Evolutionary conservation across 2,113 vertebrate species (phyloP).

Genomic region (Prochilodus magdalenae): DNA sequence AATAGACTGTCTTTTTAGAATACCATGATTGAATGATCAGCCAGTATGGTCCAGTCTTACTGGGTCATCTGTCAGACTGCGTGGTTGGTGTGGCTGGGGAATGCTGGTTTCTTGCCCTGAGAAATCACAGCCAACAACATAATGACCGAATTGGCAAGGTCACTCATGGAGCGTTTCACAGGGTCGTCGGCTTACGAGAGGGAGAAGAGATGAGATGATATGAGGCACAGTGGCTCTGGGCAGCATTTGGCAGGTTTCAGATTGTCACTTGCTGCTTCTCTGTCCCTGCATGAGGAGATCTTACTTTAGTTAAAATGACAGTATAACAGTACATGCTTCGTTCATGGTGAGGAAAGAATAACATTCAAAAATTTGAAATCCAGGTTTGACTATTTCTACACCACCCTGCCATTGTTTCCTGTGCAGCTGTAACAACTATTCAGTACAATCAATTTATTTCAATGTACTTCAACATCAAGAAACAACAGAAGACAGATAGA

Average conservation of each 20-base stretch:
- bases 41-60: not conserved
- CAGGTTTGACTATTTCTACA: not conserved
- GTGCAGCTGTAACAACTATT: too few species aligned
- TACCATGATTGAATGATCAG: constrained; percentile 18
- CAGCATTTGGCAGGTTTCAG: constrained; percentile 7
- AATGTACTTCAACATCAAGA: too few species aligned
- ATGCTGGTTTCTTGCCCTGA: constrained; percentile 23
- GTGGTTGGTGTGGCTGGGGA: not conserved
- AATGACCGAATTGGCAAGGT: constrained; percentile 14
- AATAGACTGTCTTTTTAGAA: not conserved
- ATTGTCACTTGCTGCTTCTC: constrained; percentile 20
- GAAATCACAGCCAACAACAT: constrained; percentile 15
- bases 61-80: constrained; percentile 15
- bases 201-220: constrained; percentile 3
- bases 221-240: constrained; percentile 14
- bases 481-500: too few species aligned
- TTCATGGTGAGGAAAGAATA: too few species aligned
- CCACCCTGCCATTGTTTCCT: too few species aligned
- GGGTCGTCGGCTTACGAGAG: constrained; percentile 4
- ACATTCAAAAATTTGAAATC: not conserved
- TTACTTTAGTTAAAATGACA: not conserved
- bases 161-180: not conserved
- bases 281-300: not conserved
- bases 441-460: too few species aligned
- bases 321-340: not conserved